Base-by-base conservation (phyloP, 2,113 vertebrate genomes). In the Dendropsophus ebraccatus region DNA sequence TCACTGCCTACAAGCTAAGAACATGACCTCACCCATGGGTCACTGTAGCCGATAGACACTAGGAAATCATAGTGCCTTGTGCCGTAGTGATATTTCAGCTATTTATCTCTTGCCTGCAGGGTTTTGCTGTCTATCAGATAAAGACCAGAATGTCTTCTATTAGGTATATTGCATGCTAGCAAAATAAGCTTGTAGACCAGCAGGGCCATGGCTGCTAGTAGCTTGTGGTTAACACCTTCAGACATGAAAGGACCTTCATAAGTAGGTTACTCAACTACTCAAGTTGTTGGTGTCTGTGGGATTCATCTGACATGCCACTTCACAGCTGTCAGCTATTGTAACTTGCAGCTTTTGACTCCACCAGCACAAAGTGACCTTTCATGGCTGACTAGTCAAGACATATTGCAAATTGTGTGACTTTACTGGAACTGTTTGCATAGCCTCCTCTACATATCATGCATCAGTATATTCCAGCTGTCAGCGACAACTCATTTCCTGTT, bases 401-500 rank as follows among this genome's bases (percentile, higher is more conserved):
- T 86, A 81, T 81, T 81, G 67, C 77, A 81, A 73, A 86, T 49
- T 62, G 50, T 79, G 32, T 74, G 30, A 80, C 62, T 87, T 81
- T 87, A 81, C 85, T 87, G 85, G 77, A 81, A 87, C 50, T 74
- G n/a, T 87, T 81, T 87, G 85, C 85, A 87, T 87, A 81, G 78
- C 52, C 78, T 86, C 76, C 70, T 84, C 80, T 89, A 77, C 88
- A 87, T 83, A 76, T 7, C 58, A 87, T 84, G 62, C 84, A 69
- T 88, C 78, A 54, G 28, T 87, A 82, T 81, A 79, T 52, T 89
- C 14, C 87, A 82, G 85, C 88, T 45, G 77, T 81, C 76, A 88
- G 88, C 87, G 58, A 81, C 79, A 45, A 81, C 41, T 25, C 50
- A 50, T 87, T 90, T 91, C 75, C 89, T 87, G 19, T 90, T 91